phyloP scores from a whole-genome alignment of 2,113 vertebrate species.

The Paracanthobrama guichenoti region DNA sequence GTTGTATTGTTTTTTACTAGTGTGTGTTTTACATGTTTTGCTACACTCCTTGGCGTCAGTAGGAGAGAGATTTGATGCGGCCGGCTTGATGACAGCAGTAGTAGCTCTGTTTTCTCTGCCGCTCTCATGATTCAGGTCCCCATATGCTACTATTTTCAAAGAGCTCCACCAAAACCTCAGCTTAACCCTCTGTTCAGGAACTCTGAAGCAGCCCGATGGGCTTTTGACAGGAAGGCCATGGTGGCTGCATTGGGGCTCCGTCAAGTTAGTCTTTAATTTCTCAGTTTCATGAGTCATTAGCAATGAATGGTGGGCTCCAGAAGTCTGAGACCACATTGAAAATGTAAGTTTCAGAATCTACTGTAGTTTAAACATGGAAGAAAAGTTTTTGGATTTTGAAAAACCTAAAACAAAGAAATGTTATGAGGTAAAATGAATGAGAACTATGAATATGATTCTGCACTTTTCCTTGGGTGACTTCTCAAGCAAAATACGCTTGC shows the following conservation, averaged over 20 bases:
- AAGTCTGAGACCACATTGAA: conserved; percentile 14
- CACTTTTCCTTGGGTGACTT: not conserved
- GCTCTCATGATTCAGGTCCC: conserved; percentile 62
- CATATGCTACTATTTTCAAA: conserved; percentile 62
- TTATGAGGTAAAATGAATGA: not conserved
- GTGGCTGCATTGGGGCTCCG: conserved; percentile 7
- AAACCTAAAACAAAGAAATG: not conserved
- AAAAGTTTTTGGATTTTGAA: not conserved
- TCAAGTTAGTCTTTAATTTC: conserved; percentile 8
- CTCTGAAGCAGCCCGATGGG: not conserved
- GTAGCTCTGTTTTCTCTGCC: conserved; percentile 72
- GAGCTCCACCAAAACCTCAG: conserved; percentile 58
- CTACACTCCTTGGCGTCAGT: not conserved
- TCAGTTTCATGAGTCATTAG: not conserved
- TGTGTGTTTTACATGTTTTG: not conserved
- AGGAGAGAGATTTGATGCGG: conserved; percentile 56
- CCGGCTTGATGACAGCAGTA: conserved; percentile 66
- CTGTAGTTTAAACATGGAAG: not conserved
- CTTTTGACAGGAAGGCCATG: not conserved
- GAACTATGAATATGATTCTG: not conserved
- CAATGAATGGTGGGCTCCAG: conserved; percentile 18
- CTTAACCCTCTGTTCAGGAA: conserved; percentile 35
- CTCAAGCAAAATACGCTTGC: not conserved
- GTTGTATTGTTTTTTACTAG: not conserved
- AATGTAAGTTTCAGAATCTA: not conserved